A percentile compares a stretch with the other conserved stretches of the same genome.
phyloP scores from a whole-genome alignment of 2,113 vertebrate genomes.

The Pterocles gutturalis region DNA sequence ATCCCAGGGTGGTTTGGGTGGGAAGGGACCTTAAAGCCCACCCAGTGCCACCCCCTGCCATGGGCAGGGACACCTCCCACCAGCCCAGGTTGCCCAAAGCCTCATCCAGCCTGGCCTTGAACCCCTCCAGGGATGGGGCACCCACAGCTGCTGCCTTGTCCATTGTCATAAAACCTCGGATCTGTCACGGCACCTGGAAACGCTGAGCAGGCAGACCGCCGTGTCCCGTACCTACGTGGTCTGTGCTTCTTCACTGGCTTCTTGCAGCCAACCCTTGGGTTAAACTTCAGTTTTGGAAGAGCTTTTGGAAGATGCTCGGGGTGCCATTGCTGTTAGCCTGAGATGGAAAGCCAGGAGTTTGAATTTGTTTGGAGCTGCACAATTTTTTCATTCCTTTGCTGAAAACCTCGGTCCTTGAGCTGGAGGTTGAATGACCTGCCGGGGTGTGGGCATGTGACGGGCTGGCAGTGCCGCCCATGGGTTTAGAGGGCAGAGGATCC shows the following conservation, averaged over 20 bases:
- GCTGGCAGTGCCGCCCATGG: background rate
- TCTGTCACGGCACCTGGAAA: background rate
- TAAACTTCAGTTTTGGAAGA: background rate
- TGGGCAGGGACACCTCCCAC: background rate
- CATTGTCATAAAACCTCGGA: background rate
- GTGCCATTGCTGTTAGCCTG: background rate
- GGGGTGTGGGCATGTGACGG: background rate
- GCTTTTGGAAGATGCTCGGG: background rate
- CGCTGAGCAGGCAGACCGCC: accelerated
- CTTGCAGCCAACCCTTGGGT: background rate
- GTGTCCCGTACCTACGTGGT: background rate
- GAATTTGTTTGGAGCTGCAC: background rate
- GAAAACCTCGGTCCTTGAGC: background rate
- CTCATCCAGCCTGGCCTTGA: background rate
- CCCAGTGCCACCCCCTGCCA: background rate
- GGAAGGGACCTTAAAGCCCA: background rate
- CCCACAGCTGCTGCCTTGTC: background rate
- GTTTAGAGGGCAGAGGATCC: background rate
- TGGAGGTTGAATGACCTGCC: background rate
- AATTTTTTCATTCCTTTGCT: background rate
- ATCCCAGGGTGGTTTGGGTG: background rate
- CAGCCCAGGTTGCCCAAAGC: background rate
- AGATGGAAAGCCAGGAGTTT: background rate
- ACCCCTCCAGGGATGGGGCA: no score
- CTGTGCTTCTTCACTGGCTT: background rate